These are phyloP conservation scores for Euzophera pinguis DNA, from an alignment of 2,888 invertebrate species.

Conservation along the genomic window DNA sequence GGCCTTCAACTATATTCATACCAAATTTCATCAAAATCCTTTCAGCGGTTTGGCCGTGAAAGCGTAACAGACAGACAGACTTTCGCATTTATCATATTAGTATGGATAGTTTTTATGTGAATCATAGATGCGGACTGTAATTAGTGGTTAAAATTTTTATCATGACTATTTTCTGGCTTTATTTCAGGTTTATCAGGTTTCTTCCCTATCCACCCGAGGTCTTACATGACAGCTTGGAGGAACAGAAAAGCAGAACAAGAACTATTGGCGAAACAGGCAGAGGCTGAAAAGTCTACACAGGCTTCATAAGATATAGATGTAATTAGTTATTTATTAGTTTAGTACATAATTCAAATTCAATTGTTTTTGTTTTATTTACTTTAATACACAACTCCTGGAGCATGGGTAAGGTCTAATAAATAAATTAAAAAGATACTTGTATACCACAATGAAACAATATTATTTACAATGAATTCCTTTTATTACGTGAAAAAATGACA, in stretches of 20 bases:
- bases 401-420: too few species aligned
- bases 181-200: slow-evolving; percentile 86
- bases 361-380: slow-evolving; percentile 6
- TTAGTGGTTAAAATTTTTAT: too few species aligned
- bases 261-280: slow-evolving; percentile 42
- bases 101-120: too few species aligned
- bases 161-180: too few species aligned
- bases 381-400: too few species aligned
- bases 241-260: slow-evolving; percentile 71
- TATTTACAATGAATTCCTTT: slow-evolving; percentile 66
- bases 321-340: slow-evolving; percentile 24
- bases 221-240: slow-evolving; percentile 90
- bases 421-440: background rate
- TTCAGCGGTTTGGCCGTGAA: too few species aligned
- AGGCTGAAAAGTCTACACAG: slow-evolving; percentile 38
- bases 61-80: too few species aligned
- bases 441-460: slow-evolving; percentile 27
- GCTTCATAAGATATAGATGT: slow-evolving; percentile 20
- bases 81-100: too few species aligned
- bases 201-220: slow-evolving; percentile 90
- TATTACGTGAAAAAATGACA: slow-evolving; percentile 64
- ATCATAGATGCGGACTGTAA: too few species aligned
- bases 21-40: too few species aligned
- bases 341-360: slow-evolving; percentile 15
- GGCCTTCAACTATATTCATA: too few species aligned